Evolutionary conservation across 2,797 vertebrate genomes (phyloP), one percentile per base, ranked within the genome.

Genomic region (Phoxinus dragarum): DNA sequence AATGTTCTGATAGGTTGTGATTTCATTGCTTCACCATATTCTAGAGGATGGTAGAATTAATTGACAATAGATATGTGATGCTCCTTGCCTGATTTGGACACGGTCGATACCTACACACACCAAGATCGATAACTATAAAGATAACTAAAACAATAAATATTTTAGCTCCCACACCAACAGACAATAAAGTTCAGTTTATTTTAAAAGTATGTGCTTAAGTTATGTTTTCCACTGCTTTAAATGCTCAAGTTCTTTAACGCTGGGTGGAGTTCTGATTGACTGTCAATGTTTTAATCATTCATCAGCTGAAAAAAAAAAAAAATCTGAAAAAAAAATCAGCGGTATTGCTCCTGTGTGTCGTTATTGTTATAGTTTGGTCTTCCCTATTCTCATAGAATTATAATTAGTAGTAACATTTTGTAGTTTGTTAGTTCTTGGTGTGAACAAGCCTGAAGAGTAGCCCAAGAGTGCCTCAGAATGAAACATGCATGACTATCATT

Each of bases 401-500:
- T 10, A 54, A 23, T 34, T 11, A 54, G 12, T 36, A 14, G 12
- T 54, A 34, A 16, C 21, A 34, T 2, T 0, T 56, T 21, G 21
- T 12, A 36, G 66, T 67, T 4, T 7, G 47, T 40, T 59, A 38
- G 4, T 76, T 21, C 4, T 16, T 16, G 34, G 11, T 56, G 49
- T 56, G 52, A 52, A 52, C 44, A 75, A 52, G 47, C 47, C 31
- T 75, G 54, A 47, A 64, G n/a, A 44, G 16, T 44, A 44, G 76
- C 40, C 40, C 59, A 64, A 27, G 17, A 19, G 56, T 64, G 9
- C 56, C 16, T 78, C 56, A 31, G 56, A 42, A 54, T 76, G 1
- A 68, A 84, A 67, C 19, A 36, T 75, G 42, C 36, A 61, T 64
- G 71, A 31, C 23, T 23, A 27, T 49, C 42, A 76, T 84, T 68